Base-by-base conservation (phyloP, 2,113 vertebrate species). In the Arenaria interpres region DNA sequence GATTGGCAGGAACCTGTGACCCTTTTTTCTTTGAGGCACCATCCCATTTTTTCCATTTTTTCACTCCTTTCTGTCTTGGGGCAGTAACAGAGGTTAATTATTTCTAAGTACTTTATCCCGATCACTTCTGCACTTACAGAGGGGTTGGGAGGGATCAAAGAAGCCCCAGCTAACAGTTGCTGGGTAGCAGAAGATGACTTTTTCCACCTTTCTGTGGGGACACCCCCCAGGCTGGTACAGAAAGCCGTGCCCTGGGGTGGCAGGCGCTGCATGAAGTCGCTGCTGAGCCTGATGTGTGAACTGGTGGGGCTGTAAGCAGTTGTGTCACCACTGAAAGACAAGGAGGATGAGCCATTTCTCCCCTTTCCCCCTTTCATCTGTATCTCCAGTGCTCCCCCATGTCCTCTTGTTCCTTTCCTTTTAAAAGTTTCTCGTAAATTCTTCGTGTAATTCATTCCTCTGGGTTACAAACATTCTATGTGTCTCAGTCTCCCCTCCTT, bases 281-380 rank as follows among this genome's bases (percentile, higher is more conserved):
- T 78, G 64, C 51, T 14, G 27, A 50, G 24, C 7, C 24, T 2
- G 4, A 10, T 7, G 7, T 5, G 8, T 20, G 18, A 4, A 10
- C 71, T 19, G 62, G 5, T 68, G 46, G 79, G 76, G 48, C 91
- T 95, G 96, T 95, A 95, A 96, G 77, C 57, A 41, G 64, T 96
- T 96, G 91, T 97, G 94, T 94, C 95, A 96, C 91, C 93, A 87
- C 93, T 96, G 95, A 88, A 67, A 69, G 60, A 50, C 2, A 25
- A 87, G 89, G 54, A 80, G 76, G 68, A 74, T 56, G 48, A 96
- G 79, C 83, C 56, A 18, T 80, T 89, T 95, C 57, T 53, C 21
- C 73, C 79, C 35, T 68, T 89, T 82, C 27, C 74, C 66, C 35
- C 67, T 62, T 88, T 88, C 75, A 53, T 77, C 59, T 54, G 27